Evolutionary conservation across 1,140 invertebrate genomes (phyloP), one percentile per base, ranked within the genome.

Genomic region (Eueides isabella): DNA sequence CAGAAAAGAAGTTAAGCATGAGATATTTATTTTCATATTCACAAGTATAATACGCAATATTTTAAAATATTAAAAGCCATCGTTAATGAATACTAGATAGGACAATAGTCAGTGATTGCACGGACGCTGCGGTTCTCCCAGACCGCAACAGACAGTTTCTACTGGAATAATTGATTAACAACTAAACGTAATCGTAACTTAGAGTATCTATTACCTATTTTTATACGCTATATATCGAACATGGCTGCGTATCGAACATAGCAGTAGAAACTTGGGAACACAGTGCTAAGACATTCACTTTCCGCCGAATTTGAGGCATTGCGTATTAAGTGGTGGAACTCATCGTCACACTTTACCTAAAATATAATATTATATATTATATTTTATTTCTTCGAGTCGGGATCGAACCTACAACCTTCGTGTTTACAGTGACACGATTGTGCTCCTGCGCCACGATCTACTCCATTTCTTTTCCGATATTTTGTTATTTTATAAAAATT

Each of bases 101-200:
- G 69, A 88, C 86, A 88, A 88, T 87, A 79, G 80, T 41, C 75
- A 62, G 79, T 87, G 85, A 89, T 89, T 89, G 85, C 84, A 72
- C 71, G 69, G 73, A 62, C 44, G 19, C 72, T 83, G 87, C 76
- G 85, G 85, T 85, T 77, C 75, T 69, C 84, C 80, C 81, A 75
- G 63, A 82, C 87, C 85, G 80, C 87, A 85, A 72, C 78, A 71
- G 68, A 71, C 68, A 35, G 35, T 28, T 41, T 31, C 69, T 71
- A 64, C 55, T 65, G 35, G 29, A 63, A 61, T 69, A 74, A 68
- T 74, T 69, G 30, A 48, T 48, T 63, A 69, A 64, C 31, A 63
- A 74, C 44, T 63, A 44, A 29, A 44, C 31, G 61, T 61, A 55
- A 55, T 55, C 48, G 48, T 55, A 55, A 55, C 19, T 55, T 26